Evolutionary conservation across 2,113 vertebrate species (phyloP).

Genomic region (Xyliphius kryptos): DNA sequence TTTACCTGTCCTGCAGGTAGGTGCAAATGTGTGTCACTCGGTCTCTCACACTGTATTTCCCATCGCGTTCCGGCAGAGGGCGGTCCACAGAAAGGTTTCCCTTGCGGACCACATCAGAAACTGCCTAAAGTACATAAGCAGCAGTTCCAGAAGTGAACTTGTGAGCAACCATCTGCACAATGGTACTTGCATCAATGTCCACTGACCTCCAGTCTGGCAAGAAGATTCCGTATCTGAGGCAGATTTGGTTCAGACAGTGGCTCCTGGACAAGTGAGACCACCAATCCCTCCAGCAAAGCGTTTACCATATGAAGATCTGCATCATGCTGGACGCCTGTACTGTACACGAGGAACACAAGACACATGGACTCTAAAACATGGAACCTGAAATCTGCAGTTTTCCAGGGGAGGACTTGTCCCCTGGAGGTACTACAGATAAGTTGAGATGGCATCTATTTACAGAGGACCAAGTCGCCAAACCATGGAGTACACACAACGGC

Average conservation of each 20-base stretch:
- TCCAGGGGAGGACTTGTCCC: too few species aligned
- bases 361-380: neutral
- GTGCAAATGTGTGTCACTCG: conserved; percentile 48
- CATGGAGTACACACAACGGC: too few species aligned
- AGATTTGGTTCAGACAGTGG: conserved; percentile 47
- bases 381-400: neutral
- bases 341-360: conserved; percentile 28
- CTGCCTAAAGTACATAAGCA: conserved; percentile 41
- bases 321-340: conserved; percentile 7
- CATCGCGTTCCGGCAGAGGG: neutral
- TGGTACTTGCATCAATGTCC: neutral
- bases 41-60: conserved; percentile 30
- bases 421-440: too few species aligned
- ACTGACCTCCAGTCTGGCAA: conserved; percentile 57
- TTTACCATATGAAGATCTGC: conserved; percentile 13
- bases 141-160: neutral
- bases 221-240: conserved; percentile 48
- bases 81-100: conserved; percentile 7
- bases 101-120: conserved; percentile 43
- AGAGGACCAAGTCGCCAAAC: too few species aligned
- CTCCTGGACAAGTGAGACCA: conserved; percentile 61
- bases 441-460: too few species aligned
- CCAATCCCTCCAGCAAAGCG: conserved; percentile 54
- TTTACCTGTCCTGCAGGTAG: conserved; percentile 63
- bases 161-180: too few species aligned